These are phyloP conservation scores for Octodonta nipae DNA, from an alignment of 2,888 invertebrate genomes.

Conservation along the genomic window DNA sequence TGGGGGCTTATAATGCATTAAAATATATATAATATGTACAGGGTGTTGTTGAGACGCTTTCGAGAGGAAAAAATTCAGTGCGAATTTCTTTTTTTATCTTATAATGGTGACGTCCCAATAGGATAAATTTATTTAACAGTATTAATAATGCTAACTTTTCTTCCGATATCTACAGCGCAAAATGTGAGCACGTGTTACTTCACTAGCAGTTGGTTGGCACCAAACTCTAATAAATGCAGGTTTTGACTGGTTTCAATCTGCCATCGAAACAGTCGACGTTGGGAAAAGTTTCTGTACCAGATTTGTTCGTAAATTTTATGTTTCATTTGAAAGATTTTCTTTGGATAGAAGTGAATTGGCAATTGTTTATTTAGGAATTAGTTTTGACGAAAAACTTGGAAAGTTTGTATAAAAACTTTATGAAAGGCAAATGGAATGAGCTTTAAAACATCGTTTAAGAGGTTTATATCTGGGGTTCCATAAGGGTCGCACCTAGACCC, in stretches of 20 bases:
- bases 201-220: conserved; percentile 29
- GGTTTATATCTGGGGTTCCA: no score
- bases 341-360: neutral
- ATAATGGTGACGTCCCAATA: conserved; percentile 7
- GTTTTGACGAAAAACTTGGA: neutral
- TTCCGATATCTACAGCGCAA: conserved; percentile 28
- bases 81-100: no score
- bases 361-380: conserved; percentile 1
- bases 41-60: no score
- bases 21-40: conserved; percentile 1
- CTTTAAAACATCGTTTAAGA: no score
- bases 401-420: no score
- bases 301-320: neutral
- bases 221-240: conserved; percentile 18
- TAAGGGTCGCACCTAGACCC: no score
- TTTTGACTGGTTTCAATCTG: conserved; percentile 1
- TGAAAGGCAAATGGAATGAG: no score
- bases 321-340: neutral
- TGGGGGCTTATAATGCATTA: neutral
- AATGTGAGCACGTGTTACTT: conserved; percentile 30
- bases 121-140: conserved; percentile 10
- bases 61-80: no score
- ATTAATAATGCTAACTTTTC: conserved; percentile 19
- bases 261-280: no score
- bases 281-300: no score